Percentiles rank a stretch among this genome's conserved stretches.
phyloP scores from a whole-genome alignment of 2,888 invertebrate genomes.

The Anoplius nigerrimus region DNA sequence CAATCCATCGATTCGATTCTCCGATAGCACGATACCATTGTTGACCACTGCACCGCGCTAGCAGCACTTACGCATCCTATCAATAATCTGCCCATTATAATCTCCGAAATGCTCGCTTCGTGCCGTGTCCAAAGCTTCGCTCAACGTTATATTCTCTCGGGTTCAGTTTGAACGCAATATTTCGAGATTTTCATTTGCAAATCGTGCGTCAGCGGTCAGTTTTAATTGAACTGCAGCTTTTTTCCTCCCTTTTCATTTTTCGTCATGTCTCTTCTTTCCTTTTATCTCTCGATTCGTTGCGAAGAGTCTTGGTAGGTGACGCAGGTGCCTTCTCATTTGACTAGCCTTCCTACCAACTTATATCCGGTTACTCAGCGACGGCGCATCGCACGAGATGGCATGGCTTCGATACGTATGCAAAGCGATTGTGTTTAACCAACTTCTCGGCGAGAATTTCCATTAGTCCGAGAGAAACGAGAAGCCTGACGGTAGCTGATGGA shows the following conservation, averaged over 20 bases:
- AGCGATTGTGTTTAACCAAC: conserved; percentile 70
- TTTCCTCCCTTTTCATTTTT: conserved; percentile 21
- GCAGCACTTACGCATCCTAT: neutral
- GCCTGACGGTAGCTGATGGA: conserved; percentile 4
- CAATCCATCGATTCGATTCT: no score
- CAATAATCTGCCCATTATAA: conserved; percentile 12
- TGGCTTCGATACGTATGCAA: conserved; percentile 69
- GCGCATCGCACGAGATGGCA: conserved; percentile 18
- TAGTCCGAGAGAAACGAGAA: conserved; percentile 61
- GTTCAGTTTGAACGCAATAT: conserved; percentile 26
- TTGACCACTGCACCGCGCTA: no score
- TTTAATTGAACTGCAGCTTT: conserved; percentile 59
- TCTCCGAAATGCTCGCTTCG: conserved; percentile 1
- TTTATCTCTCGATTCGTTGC: neutral
- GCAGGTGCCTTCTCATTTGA: no score
- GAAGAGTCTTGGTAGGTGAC: no score
- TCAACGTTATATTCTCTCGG: neutral
- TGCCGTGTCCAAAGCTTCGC: neutral
- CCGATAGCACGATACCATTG: no score
- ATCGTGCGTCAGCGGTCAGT: conserved; percentile 25
- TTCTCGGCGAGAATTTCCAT: conserved; percentile 73
- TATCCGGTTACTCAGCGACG: conserved; percentile 15
- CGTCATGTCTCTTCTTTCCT: neutral
- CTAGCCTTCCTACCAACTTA: neutral
- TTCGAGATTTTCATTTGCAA: conserved; percentile 38